A percentile compares a stretch with the other conserved stretches of the same genome.
These are phyloP conservation scores for Phrynocephalus vlangalii DNA, from an alignment of 2,797 vertebrate genomes.

Conservation along the genomic window DNA sequence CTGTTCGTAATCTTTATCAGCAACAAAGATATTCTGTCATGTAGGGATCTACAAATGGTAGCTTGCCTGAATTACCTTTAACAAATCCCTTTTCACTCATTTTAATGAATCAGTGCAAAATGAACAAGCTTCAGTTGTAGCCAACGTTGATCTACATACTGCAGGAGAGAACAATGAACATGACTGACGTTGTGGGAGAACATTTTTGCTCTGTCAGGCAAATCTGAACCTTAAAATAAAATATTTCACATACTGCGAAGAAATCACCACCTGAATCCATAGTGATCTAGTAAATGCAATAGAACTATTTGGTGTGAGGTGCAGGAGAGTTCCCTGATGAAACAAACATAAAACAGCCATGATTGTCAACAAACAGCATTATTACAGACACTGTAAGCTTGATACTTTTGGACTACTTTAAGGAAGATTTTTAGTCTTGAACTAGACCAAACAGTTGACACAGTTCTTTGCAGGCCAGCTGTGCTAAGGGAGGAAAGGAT, in stretches of 20 bases:
- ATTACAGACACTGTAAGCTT: not conserved
- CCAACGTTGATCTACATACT: not conserved
- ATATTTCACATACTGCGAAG: not conserved
- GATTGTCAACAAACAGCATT: not conserved
- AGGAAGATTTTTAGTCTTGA: not conserved
- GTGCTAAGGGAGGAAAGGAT: too few species aligned
- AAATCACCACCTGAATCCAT: not conserved
- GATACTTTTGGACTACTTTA: not conserved
- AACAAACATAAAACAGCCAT: not conserved
- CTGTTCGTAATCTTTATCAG: too few species aligned
- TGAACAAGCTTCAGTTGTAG: not conserved
- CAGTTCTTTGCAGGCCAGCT: too few species aligned
- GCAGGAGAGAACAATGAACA: not conserved
- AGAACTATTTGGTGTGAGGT: not conserved
- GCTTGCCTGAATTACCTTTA: not conserved
- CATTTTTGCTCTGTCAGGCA: not conserved
- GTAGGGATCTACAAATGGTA: not conserved
- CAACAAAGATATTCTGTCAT: too few species aligned
- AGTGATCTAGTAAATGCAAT: not conserved
- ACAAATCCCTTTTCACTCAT: not conserved
- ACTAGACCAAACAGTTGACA: too few species aligned
- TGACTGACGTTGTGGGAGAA: not conserved
- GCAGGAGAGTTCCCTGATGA: not conserved
- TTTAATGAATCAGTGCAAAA: not conserved
- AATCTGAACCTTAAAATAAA: not conserved